Percentiles rank a stretch among this genome's conserved stretches.
Conservation (phyloP, 2,113 vertebrate genomes). For the Hydrolagus affinis region DNA sequence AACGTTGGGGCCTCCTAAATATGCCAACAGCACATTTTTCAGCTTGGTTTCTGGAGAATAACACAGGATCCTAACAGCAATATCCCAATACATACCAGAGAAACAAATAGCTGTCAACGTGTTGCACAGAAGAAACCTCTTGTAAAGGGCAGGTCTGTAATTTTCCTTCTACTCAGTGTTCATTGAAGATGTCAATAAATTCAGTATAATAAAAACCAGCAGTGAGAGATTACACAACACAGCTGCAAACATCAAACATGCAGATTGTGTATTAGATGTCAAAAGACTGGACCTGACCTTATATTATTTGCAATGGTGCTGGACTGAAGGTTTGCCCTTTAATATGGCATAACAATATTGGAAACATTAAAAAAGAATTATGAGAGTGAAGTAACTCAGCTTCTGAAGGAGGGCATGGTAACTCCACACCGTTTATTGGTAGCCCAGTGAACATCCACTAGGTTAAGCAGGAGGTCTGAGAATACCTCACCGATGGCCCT, state of each 20-base stretch:
- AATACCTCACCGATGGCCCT: no score
- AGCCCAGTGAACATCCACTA: no score
- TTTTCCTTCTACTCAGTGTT: background rate
- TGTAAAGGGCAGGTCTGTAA: background rate
- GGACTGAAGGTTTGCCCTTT: background rate
- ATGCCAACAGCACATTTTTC: slow-evolving; percentile 16
- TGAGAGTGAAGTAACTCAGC: background rate
- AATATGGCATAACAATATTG: background rate
- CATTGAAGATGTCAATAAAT: slow-evolving; percentile 18
- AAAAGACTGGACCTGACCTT: background rate
- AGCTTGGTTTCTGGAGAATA: background rate
- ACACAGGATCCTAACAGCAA: background rate
- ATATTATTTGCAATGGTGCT: background rate
- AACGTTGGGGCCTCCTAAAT: slow-evolving; percentile 7
- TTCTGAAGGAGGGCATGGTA: no score
- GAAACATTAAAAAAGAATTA: background rate
- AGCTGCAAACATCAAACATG: slow-evolving; percentile 16
- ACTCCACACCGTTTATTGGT: no score
- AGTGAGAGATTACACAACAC: background rate
- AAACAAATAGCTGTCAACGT: background rate
- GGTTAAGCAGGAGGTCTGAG: no score
- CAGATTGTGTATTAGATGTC: background rate
- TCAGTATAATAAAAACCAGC: background rate
- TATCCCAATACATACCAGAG: background rate
- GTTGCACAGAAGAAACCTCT: background rate